These are phyloP conservation scores for Eospalax fontanierii DNA, from an alignment of 2,797 vertebrate species.

Conservation along the genomic window DNA sequence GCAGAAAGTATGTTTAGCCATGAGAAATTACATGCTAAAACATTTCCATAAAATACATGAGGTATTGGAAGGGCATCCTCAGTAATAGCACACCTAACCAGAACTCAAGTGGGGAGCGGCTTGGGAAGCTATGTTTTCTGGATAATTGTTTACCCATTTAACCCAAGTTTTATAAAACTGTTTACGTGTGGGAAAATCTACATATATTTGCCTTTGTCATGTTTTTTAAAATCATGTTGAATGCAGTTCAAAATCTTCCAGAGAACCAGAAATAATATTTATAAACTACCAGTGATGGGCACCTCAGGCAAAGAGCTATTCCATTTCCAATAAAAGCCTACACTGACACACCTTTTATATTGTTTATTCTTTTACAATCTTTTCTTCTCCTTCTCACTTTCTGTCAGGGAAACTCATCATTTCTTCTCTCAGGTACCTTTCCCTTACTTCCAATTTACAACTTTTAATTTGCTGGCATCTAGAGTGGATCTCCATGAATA, in stretches of 20 bases:
- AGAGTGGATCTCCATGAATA: neutral
- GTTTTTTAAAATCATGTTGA: neutral
- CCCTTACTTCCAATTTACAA: neutral
- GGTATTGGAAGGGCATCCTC: neutral
- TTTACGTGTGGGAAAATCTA: neutral
- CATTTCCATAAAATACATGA: neutral
- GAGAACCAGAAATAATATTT: neutral
- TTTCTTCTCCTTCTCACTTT: neutral
- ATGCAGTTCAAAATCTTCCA: slow-evolving; percentile 31
- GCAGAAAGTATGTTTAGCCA: neutral
- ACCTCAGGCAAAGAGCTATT: neutral
- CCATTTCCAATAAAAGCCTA: neutral
- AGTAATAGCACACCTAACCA: neutral
- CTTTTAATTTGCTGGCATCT: neutral
- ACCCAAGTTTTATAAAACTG: neutral
- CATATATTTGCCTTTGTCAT: neutral
- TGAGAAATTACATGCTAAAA: neutral
- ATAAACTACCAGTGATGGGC: accelerated
- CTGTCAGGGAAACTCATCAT: neutral
- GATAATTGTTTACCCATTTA: neutral
- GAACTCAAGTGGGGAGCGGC: neutral
- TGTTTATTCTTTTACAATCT: neutral
- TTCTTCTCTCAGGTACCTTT: neutral
- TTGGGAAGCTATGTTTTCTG: neutral
- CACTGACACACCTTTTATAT: accelerated